Evolutionary conservation across 30 jellyfish, hydroid and myxozoan genomes (phyloP), one percentile per base, ranked within the genome.

Genomic region (Aurelia aurita complex sp. Pacific): DNA sequence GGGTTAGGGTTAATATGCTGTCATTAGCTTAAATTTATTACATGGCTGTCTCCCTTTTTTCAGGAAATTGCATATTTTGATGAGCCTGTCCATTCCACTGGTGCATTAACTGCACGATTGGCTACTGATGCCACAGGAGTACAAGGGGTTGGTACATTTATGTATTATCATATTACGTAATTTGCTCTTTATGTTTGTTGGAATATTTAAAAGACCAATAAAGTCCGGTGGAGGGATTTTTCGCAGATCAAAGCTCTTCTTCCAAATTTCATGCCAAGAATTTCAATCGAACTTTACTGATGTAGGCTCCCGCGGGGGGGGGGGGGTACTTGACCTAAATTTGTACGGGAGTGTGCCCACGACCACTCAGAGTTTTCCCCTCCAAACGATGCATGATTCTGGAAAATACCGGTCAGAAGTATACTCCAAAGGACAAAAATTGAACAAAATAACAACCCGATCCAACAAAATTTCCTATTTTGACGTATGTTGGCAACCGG

Each of bases 91-190:
- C 81, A 91, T 59, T 50, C 90, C 36, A 91, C 98, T 70, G 98
- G 98, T 43, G 94, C 89, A 17, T 73, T 91, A 69, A 91, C 98
- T 13, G 89, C 91, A 15, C 85, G 98, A 51, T 75, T 91, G 16
- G 96, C 94, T 57, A 57, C 96, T 35, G 98, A 91, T 66, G 96
- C 98, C 15, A 77, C 96, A 7, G 93, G 86, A 14, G 96, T 91
- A 42, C 94, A 91, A 91, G 98, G 98, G 96, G 98, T 91, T 38
- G 23, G 87, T 78, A 55, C 15, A 46, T 46, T 17, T n/a, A 50
- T 17, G 4, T 13, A 5, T 15, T 76, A 76, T 59, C 43, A 52
- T 52, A 4, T 43, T 6, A 38, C 10, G 68, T 2, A 73, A 19
- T n/a, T 73, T 23, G 68, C 73, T 23, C 11, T 35, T 73, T 17